These are phyloP conservation scores for Pseudopodoces humilis DNA, from an alignment of 2,113 vertebrate genomes.

Conservation along the genomic window DNA sequence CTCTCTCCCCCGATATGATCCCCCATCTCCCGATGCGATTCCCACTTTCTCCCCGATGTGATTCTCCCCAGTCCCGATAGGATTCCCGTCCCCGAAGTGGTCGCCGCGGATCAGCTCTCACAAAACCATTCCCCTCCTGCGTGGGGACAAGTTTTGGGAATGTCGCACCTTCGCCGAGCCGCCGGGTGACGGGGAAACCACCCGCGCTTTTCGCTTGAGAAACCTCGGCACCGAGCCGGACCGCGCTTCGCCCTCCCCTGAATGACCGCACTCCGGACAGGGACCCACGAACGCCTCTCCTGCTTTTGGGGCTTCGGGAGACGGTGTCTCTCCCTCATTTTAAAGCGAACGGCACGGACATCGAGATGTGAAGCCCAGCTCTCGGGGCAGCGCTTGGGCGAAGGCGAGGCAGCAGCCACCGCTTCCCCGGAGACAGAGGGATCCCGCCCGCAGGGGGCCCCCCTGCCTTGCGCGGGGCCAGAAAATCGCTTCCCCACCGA, in stretches of 20 bases:
- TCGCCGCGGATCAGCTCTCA: too few relatives aligned
- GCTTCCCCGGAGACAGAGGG: neutral
- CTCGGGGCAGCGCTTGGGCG: accelerated
- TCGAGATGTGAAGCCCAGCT: accelerated
- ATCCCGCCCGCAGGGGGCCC: slow-evolving; percentile 12
- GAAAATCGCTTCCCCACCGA: too few relatives aligned
- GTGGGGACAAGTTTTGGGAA: neutral
- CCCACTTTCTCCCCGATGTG: neutral
- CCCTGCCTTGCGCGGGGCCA: accelerated
- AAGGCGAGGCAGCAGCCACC: neutral
- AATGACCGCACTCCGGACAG: accelerated
- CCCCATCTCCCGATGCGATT: neutral
- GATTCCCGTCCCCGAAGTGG: neutral
- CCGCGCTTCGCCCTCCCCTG: too few relatives aligned
- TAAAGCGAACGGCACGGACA: neutral
- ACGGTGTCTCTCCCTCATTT: neutral
- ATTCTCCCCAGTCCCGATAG: neutral
- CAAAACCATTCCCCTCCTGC: neutral
- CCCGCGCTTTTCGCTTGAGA: neutral
- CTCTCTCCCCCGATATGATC: neutral
- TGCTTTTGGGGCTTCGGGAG: neutral
- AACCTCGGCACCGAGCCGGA: neutral
- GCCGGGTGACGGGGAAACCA: too few relatives aligned
- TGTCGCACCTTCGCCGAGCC: neutral
- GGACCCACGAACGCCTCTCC: too few relatives aligned